Base-by-base conservation (phyloP, 2,888 invertebrate species). In the Vanessa cardui region DNA sequence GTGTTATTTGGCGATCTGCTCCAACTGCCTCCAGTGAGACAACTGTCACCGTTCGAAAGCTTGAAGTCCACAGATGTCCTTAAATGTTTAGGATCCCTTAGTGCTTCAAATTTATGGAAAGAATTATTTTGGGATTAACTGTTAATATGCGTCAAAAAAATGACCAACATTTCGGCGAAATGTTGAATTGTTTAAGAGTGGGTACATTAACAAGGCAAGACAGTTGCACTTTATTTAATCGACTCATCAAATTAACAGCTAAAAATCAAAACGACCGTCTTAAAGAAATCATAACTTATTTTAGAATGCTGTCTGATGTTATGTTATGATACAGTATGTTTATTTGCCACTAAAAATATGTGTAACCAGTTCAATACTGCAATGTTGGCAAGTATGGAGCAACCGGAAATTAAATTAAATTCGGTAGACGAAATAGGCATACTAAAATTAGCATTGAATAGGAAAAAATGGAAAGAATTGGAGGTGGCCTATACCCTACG, bases 311-410 rank as follows among this genome's bases (percentile, higher is more conserved):
- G 52, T 74, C 78, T 20, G 33, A 63, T 26, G 74, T n/a, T n/a
- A n/a, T n/a, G n/a, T n/a, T n/a, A n/a, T n/a, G n/a, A 77, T 72
- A 72, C 78, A 18, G 73, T 82, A 68, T 81, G 77, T 63, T 74
- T 80, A 64, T 68, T 81, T 26, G 75, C 81, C 9, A 80, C 78
- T 8, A 70, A 74, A 70, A 63, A 78, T 45, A 73, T 79, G 74
- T 44, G 44, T 44, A 1, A 44, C 44, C 44, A 44, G 6, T 44
- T 44, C 9, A 44, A 44, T 44, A 44, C 44, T 44, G 44, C 44
- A 44, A 44, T 44, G 44, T 44, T 44, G 44, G 44, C 44, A 44
- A 8, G 44, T 44, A 44, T 44, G 44, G 44, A 44, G 44, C 44
- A 44, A 44, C 44, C 44, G 9, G 44, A 44, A 44, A 44, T 44